These are phyloP conservation scores for Chymomyza procnemis DNA, from an alignment of 2,888 invertebrate species.

Conservation along the genomic window DNA sequence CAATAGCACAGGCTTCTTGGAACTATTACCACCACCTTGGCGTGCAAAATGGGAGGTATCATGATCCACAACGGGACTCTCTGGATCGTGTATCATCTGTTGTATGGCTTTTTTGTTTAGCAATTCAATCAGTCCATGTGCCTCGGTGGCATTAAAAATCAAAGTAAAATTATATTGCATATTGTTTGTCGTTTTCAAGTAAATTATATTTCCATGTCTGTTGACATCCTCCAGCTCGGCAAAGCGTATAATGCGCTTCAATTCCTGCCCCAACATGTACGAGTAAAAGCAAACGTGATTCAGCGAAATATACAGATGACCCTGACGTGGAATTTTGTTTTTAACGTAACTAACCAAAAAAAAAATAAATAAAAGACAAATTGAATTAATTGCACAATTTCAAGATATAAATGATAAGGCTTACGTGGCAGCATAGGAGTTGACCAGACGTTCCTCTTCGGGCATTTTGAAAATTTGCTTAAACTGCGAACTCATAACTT, in stretches of 20 bases:
- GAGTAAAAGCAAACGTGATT: slow-evolving; percentile 98
- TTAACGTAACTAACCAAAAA: slow-evolving; percentile 90
- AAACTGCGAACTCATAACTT: slow-evolving; percentile 93
- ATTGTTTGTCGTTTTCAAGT: slow-evolving; percentile 90
- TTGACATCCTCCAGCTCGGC: slow-evolving; percentile 87
- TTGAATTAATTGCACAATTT: neutral
- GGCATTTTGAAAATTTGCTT: slow-evolving; percentile 93
- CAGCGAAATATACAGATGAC: slow-evolving; percentile 97
- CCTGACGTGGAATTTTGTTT: slow-evolving; percentile 94
- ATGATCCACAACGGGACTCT: slow-evolving; percentile 93
- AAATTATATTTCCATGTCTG: slow-evolving; percentile 89
- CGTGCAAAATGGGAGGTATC: slow-evolving; percentile 91
- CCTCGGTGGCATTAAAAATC: slow-evolving; percentile 92
- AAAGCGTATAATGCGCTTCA: slow-evolving; percentile 89
- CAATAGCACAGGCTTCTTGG: slow-evolving; percentile 95
- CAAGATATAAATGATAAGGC: slow-evolving; percentile 30
- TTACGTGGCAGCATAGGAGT: slow-evolving; percentile 95
- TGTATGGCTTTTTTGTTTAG: slow-evolving; percentile 98
- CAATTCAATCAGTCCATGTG: slow-evolving; percentile 95
- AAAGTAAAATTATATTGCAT: slow-evolving; percentile 92
- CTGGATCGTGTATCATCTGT: slow-evolving; percentile 87
- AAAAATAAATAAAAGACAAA: neutral
- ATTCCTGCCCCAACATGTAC: slow-evolving; percentile 94
- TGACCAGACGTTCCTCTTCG: slow-evolving; percentile 95
- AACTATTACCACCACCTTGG: slow-evolving; percentile 87